Evolutionary conservation across 2,888 invertebrate species (phyloP).

Genomic region (Nephrotoma guestfalica): DNA sequence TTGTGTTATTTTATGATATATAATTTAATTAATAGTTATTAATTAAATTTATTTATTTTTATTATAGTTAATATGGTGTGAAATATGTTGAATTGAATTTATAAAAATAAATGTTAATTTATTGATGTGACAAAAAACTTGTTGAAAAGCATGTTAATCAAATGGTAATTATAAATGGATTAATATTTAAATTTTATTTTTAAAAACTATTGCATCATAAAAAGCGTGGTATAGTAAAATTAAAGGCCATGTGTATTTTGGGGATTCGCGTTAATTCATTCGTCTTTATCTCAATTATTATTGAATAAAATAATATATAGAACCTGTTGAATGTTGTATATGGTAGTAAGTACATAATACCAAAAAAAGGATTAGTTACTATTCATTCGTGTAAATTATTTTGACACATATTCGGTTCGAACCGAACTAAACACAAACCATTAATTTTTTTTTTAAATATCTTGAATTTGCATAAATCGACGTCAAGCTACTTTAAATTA

Average conservation of each 20-base stretch:
- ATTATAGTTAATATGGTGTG: neutral
- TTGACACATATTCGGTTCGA: neutral
- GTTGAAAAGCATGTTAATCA: neutral
- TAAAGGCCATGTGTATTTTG: neutral
- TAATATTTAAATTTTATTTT: neutral
- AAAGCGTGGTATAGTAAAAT: neutral
- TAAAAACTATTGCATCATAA: neutral
- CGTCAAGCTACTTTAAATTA: neutral
- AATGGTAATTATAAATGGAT: neutral
- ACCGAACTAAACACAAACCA: neutral
- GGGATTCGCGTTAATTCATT: neutral
- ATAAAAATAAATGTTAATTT: neutral
- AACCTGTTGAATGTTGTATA: neutral
- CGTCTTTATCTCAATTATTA: neutral
- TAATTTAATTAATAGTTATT: neutral
- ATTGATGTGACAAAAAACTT: neutral
- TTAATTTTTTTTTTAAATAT: neutral
- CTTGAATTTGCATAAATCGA: neutral
- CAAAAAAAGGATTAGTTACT: neutral
- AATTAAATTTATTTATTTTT: neutral
- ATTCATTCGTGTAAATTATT: neutral
- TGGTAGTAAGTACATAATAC: neutral
- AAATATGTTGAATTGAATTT: neutral
- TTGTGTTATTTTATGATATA: neutral
- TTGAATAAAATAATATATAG: neutral